Conservation (phyloP, 2,888 invertebrate genomes). For the Drosophila pseudotalamancana region DNA sequence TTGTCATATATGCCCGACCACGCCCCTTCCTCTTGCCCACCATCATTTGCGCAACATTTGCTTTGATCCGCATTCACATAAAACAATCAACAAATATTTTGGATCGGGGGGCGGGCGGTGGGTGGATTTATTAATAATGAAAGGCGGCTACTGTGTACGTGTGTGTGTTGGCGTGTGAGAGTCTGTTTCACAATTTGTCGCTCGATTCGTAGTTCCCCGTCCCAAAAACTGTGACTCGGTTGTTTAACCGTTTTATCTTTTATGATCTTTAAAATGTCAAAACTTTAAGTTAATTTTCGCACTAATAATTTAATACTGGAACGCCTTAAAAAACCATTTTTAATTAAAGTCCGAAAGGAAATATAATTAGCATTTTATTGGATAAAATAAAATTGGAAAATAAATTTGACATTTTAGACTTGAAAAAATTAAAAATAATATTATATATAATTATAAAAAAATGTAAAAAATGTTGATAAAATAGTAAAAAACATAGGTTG, state of each 20-base stretch:
- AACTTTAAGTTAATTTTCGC: background rate
- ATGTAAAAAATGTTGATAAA: too few relatives aligned
- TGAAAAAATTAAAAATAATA: too few relatives aligned
- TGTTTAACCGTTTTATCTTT: too few relatives aligned
- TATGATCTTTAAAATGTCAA: conserved; percentile 1
- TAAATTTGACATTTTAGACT: too few relatives aligned
- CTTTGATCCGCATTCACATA: conserved; percentile 58
- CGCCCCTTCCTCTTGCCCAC: background rate
- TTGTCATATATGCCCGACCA: conserved; percentile 22
- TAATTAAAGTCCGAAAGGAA: background rate
- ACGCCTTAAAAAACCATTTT: background rate
- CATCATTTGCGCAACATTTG: conserved; percentile 9
- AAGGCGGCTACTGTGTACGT: conserved; percentile 5
- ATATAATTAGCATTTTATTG: too few relatives aligned
- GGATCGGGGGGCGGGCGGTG: background rate
- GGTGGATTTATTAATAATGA: conserved; percentile 50
- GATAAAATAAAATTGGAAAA: too few relatives aligned
- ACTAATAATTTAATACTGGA: background rate
- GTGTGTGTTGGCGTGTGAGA: conserved; percentile 51
- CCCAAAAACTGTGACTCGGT: conserved; percentile 11
- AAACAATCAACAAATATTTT: conserved; percentile 56
- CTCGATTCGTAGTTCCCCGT: conserved; percentile 17
- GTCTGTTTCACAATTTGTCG: conserved; percentile 13
- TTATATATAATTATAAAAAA: too few relatives aligned
- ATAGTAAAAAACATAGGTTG: too few relatives aligned